Evolutionary conservation across 2,888 invertebrate species (phyloP), one percentile per base, ranked within the genome.

Genomic region (Microctonus brassicae): DNA sequence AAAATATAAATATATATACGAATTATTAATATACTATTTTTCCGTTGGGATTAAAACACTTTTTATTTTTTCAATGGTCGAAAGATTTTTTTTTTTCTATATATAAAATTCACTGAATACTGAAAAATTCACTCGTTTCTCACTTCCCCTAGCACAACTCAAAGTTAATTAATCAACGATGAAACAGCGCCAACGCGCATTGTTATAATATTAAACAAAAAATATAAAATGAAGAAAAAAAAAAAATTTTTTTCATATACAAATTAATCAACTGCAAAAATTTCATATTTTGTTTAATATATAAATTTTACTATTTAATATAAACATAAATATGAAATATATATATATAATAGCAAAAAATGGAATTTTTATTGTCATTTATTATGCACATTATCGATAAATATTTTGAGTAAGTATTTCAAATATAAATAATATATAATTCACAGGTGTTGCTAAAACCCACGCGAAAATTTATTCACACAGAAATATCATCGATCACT

Each of bases 141-240:
- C 29, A 17, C 36, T 39, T 39, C 13, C n/a, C 4, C 11, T n/a
- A 36, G 5, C n/a, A 0, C 13, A 39, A 1, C 39, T 13, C 39
- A 13, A 33, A 13, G 52, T 53, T 64, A 64, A 64, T 64, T 64
- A 64, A 64, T 64, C 64, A 64, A 55, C 10, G 33, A 3, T 7
- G 24, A n/a, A 13, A n/a, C n/a, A n/a, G n/a, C n/a, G n/a, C n/a
- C n/a, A n/a, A n/a, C n/a, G n/a, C n/a, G n/a, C n/a, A n/a, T n/a
- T n/a, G n/a, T n/a, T n/a, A n/a, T n/a, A n/a, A n/a, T n/a, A n/a
- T n/a, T n/a, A n/a, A n/a, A n/a, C n/a, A n/a, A n/a, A n/a, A n/a
- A n/a, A n/a, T 24, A 20, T 39, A 39, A 10, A 39, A n/a, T n/a
- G n/a, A 4, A 1, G n/a, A n/a, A 39, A n/a, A 39, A n/a, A 36